These are phyloP conservation scores for Scopus umbretta DNA, from an alignment of 2,113 vertebrate species.

Conservation along the genomic window DNA sequence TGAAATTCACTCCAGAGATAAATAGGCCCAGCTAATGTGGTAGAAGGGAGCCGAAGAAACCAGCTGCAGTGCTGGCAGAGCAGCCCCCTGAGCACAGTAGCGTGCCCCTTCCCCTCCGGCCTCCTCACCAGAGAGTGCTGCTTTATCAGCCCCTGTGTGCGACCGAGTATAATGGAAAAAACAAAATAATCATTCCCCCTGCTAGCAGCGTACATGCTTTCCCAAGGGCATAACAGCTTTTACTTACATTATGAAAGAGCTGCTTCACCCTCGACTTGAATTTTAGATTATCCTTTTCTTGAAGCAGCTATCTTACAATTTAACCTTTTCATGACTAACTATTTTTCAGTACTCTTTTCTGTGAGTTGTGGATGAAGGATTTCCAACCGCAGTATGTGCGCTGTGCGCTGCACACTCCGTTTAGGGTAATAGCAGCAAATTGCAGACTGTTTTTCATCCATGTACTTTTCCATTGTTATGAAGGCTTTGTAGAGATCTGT, in stretches of 20 bases:
- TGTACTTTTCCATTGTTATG: not conserved
- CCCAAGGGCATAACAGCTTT: not conserved
- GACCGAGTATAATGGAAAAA: not conserved
- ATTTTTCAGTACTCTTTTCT: not conserved
- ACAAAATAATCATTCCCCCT: not conserved
- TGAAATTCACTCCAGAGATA: not conserved
- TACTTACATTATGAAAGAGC: slow-evolving; percentile 13
- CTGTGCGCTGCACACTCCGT: fast-evolving
- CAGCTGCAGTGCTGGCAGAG: not conserved
- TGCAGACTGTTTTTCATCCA: not conserved
- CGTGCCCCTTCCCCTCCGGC: not conserved
- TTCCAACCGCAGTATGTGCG: not conserved
- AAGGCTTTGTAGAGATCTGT: not conserved
- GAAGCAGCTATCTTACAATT: not conserved
- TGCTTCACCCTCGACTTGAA: slow-evolving; percentile 29
- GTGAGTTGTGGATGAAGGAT: not conserved
- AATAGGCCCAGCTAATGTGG: not conserved
- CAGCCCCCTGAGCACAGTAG: not conserved
- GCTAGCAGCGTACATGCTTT: not conserved
- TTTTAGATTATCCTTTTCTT: slow-evolving; percentile 27
- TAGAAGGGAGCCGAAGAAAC: not conserved
- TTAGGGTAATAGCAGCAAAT: not conserved
- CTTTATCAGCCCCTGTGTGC: not conserved
- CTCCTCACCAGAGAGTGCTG: not conserved
- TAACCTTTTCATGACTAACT: not conserved